Percentiles rank a stretch among this genome's conserved stretches.
phyloP scores from a whole-genome alignment of 23 tunicate genomes.

The Halocynthia aurantium region DNA sequence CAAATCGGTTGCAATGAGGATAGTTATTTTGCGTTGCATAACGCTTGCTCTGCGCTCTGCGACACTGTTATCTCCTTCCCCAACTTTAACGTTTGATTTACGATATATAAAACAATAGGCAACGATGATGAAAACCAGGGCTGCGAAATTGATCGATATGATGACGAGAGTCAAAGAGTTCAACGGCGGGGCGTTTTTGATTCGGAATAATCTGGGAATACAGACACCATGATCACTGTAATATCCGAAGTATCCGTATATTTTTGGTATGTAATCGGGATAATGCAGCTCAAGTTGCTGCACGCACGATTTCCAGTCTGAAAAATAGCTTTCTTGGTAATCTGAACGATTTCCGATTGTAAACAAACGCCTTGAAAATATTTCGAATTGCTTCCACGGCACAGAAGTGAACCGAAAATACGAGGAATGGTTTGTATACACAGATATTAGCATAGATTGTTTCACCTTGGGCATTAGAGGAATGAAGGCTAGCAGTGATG shows the following conservation, averaged over 20 bases:
- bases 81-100: not conserved
- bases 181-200: conserved; percentile 1
- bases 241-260: conserved; percentile 26
- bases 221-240: conserved; percentile 45
- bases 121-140: conserved; percentile 1
- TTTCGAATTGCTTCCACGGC: conserved; percentile 7
- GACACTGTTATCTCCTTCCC: not conserved
- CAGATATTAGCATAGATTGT: conserved; percentile 16
- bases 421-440: not conserved
- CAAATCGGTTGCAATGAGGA: conserved; percentile 34
- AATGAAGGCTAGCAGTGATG: conserved; percentile 21
- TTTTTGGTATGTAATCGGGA: not conserved
- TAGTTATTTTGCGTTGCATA: conserved; percentile 28
- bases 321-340: not conserved
- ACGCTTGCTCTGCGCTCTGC: not conserved
- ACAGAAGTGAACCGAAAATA: conserved; percentile 31
- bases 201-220: conserved; percentile 24
- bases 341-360: not conserved
- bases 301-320: not conserved
- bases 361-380: conserved; percentile 14
- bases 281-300: not conserved
- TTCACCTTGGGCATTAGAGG: conserved; percentile 15
- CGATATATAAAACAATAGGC: conserved; percentile 2
- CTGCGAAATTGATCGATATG: conserved; percentile 7
- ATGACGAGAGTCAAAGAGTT: conserved; percentile 1